Percentiles rank a stretch among this genome's conserved stretches.
Evolutionary conservation across 2,888 invertebrate genomes (phyloP).

Genomic region (Tineola bisselliella): DNA sequence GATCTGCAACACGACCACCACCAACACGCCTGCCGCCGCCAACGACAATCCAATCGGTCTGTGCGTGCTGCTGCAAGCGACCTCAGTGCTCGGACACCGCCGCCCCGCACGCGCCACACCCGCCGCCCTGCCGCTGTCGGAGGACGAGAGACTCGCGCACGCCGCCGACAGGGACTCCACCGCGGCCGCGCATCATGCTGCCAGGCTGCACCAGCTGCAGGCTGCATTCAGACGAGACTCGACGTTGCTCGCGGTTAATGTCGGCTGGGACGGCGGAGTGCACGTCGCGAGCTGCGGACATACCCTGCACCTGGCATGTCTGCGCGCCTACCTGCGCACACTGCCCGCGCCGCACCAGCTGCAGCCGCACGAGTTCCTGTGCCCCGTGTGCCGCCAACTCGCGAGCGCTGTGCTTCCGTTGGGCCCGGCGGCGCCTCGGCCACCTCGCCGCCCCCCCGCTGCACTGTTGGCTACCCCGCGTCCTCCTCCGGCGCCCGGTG

Average conservation of each 20-base stretch:
- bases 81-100: slow-evolving; percentile 70
- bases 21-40: slow-evolving; percentile 79
- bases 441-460: slow-evolving; percentile 66
- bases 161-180: slow-evolving; percentile 66
- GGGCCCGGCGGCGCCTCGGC: slow-evolving; percentile 73
- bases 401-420: slow-evolving; percentile 90
- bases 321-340: slow-evolving; percentile 89
- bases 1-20: slow-evolving; percentile 91
- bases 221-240: slow-evolving; percentile 78
- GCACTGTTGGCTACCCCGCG: slow-evolving; percentile 64
- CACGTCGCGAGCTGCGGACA: slow-evolving; percentile 97
- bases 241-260: slow-evolving; percentile 78
- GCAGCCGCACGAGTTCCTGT: slow-evolving; percentile 85
- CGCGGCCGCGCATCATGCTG: slow-evolving; percentile 78
- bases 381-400: slow-evolving; percentile 92
- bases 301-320: slow-evolving; percentile 94
- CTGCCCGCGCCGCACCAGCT: slow-evolving; percentile 82
- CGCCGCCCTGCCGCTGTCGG: slow-evolving; percentile 51
- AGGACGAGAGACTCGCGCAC: slow-evolving; percentile 64
- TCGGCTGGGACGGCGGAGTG: slow-evolving; percentile 92
- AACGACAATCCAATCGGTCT: slow-evolving; percentile 81
- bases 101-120: slow-evolving; percentile 41
- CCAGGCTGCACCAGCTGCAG: slow-evolving; percentile 80
- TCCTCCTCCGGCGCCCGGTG: slow-evolving; percentile 55
- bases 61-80: slow-evolving; percentile 70